Conservation (phyloP, 2,888 invertebrate species). For the Pediacus dermestoides region DNA sequence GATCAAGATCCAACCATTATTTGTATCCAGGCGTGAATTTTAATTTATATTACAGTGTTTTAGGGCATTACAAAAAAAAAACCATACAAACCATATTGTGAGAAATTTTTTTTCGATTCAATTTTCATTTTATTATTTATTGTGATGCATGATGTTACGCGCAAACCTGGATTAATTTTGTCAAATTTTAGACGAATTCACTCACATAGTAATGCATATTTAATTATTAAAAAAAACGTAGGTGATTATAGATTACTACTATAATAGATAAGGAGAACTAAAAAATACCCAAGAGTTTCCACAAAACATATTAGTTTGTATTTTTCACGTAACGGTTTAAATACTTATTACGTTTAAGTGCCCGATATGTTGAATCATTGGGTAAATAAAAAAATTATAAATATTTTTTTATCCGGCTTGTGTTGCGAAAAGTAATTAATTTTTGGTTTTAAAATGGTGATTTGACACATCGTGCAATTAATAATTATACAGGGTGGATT, state of each 20-base stretch:
- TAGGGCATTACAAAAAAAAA: slow-evolving; percentile 18
- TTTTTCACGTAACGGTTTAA: slow-evolving; percentile 18
- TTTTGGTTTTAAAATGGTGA: slow-evolving; percentile 11
- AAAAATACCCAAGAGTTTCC: slow-evolving; percentile 15
- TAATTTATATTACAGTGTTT: slow-evolving; percentile 13
- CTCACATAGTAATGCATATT: slow-evolving; percentile 16
- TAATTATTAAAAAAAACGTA: slow-evolving; percentile 16
- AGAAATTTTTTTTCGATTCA: slow-evolving; percentile 13
- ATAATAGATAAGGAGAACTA: slow-evolving; percentile 19
- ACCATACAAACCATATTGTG: too few relatives aligned
- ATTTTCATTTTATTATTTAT: slow-evolving; percentile 14
- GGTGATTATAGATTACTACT: slow-evolving; percentile 14
- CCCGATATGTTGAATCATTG: slow-evolving; percentile 17
- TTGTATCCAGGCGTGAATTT: slow-evolving; percentile 11
- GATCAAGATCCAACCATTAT: slow-evolving; percentile 5
- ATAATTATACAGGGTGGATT: too few relatives aligned
- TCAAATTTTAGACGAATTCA: slow-evolving; percentile 14
- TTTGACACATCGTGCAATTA: slow-evolving; percentile 21
- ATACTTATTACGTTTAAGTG: slow-evolving; percentile 11
- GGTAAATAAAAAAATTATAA: too few relatives aligned
- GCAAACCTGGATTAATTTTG: slow-evolving; percentile 13
- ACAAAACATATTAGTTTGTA: slow-evolving; percentile 18
- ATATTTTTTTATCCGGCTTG: slow-evolving; percentile 3
- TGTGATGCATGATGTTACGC: slow-evolving; percentile 15
- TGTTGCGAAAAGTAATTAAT: slow-evolving; percentile 8